Percentiles rank a stretch among this genome's conserved stretches.
Evolutionary conservation across 2,113 vertebrate genomes (phyloP).

Genomic region (Callopanchax toddi): DNA sequence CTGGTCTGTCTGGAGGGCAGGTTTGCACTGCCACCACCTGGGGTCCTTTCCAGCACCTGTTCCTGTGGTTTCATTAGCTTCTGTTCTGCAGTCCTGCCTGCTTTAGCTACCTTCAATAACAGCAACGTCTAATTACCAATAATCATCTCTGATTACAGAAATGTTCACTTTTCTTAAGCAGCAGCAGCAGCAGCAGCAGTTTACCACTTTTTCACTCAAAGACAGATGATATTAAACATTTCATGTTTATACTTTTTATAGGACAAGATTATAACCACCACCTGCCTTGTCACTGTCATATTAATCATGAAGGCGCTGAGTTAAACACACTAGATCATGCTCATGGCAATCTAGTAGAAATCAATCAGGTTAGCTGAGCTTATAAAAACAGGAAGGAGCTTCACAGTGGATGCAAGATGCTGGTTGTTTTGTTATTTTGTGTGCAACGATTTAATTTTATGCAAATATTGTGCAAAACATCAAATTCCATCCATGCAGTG

Average conservation of each 20-base stretch:
- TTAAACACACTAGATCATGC: background rate
- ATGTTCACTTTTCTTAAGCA: background rate
- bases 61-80: too few relatives aligned
- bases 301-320: background rate
- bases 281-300: background rate
- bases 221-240: background rate
- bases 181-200: background rate
- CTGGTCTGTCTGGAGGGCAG: too few relatives aligned
- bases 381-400: background rate
- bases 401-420: background rate
- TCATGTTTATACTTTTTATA: background rate
- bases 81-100: too few relatives aligned
- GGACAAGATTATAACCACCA: background rate
- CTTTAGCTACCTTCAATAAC: too few relatives aligned
- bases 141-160: background rate
- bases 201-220: background rate
- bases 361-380: too few relatives aligned
- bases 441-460: too few relatives aligned
- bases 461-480: too few relatives aligned
- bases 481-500: too few relatives aligned
- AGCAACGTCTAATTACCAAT: too few relatives aligned
- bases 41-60: too few relatives aligned
- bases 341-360: background rate
- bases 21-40: too few relatives aligned
- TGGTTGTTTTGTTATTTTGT: too few relatives aligned